Conservation (phyloP, 2,113 vertebrate genomes). For the Poeciliopsis retropinna region DNA sequence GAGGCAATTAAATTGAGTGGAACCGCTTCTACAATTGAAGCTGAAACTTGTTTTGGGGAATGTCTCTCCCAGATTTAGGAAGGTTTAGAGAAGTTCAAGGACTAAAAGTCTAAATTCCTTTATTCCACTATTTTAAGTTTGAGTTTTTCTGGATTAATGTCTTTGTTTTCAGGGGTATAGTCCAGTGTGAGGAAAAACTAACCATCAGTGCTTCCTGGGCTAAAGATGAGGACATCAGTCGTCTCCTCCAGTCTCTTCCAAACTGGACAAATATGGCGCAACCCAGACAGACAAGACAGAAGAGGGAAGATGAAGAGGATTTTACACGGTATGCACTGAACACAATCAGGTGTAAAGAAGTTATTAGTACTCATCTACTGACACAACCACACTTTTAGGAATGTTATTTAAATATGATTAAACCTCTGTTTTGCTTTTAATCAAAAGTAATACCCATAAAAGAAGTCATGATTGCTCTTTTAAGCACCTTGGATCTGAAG, state of each 20-base stretch:
- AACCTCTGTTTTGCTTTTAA: background rate
- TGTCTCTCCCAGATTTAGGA: too few species aligned
- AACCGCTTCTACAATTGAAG: too few species aligned
- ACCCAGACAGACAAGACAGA: constrained; percentile 90
- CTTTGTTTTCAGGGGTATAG: constrained; percentile 82
- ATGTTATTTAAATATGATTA: constrained; percentile 10
- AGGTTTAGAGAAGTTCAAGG: background rate
- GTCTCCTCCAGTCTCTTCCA: constrained; percentile 93
- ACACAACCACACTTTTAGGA: too few species aligned
- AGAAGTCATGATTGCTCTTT: constrained; percentile 61
- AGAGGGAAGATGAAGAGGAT: constrained; percentile 97
- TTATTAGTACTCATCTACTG: background rate
- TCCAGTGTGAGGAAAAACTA: constrained; percentile 94
- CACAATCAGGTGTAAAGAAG: background rate
- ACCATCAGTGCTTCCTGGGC: constrained; percentile 98
- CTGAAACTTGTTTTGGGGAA: too few species aligned
- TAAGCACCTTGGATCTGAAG: constrained; percentile 48
- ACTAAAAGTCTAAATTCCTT: background rate
- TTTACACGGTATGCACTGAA: constrained; percentile 84
- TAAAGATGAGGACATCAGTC: constrained; percentile 97
- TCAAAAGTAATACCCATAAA: constrained; percentile 40
- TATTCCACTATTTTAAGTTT: too few species aligned
- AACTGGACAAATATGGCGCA: constrained; percentile 97
- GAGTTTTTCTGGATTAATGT: background rate
- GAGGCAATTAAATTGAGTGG: too few species aligned